Conservation (phyloP, 1,140 invertebrate genomes). For the Colletes gigas region DNA sequence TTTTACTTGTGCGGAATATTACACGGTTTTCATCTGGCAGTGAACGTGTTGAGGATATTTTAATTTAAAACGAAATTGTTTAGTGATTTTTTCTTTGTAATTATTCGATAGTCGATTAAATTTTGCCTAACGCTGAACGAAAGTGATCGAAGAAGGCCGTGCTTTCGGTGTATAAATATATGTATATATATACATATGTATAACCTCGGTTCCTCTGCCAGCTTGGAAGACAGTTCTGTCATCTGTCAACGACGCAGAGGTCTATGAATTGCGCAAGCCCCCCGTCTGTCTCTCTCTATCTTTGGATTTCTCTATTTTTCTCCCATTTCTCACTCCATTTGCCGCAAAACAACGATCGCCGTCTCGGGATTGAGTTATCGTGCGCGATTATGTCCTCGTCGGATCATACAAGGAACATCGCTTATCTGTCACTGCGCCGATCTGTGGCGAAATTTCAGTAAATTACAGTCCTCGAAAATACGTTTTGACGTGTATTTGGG, state of each 20-base stretch:
- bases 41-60: too few relatives aligned
- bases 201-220: constrained; percentile 69
- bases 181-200: constrained; percentile 50
- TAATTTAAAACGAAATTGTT: too few relatives aligned
- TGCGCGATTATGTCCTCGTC: too few relatives aligned
- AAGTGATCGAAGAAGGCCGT: constrained; percentile 52
- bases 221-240: constrained; percentile 68
- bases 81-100: too few relatives aligned
- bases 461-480: too few relatives aligned
- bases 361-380: constrained; percentile 13
- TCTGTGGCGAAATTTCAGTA: too few relatives aligned
- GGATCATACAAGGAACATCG: too few relatives aligned
- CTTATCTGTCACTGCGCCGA: too few relatives aligned
- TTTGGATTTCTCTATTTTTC: neutral
- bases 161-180: constrained; percentile 61
- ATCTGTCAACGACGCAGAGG: constrained; percentile 72
- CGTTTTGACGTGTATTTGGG: too few relatives aligned
- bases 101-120: too few relatives aligned
- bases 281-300: constrained; percentile 12
- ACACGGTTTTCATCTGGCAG: too few relatives aligned
- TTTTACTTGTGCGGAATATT: too few relatives aligned
- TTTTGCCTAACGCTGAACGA: neutral
- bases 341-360: constrained; percentile 43
- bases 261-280: constrained; percentile 72
- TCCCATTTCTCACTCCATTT: neutral